These are phyloP conservation scores for Zelleria hepariella DNA, from an alignment of 2,888 invertebrate species.

Conservation along the genomic window DNA sequence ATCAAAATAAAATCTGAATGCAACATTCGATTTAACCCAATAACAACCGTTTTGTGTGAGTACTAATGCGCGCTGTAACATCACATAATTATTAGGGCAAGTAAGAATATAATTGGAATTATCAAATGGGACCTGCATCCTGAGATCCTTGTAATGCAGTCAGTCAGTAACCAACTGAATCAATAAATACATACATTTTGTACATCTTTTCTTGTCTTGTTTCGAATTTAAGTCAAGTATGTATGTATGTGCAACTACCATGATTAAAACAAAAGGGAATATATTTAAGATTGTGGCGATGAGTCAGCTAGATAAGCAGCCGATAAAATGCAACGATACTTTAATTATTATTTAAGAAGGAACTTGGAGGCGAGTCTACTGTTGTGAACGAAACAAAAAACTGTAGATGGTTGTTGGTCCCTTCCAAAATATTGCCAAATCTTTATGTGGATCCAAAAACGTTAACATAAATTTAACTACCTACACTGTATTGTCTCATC, in stretches of 20 bases:
- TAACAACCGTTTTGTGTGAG: conserved; percentile 63
- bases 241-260: conserved; percentile 58
- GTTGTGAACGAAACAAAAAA: conserved; percentile 31
- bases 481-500: conserved; percentile 66
- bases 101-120: conserved; percentile 1
- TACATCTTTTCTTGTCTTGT: conserved; percentile 42
- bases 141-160: conserved; percentile 70
- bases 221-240: conserved; percentile 34
- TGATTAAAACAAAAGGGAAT: conserved; percentile 30
- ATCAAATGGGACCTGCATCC: conserved; percentile 48
- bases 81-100: conserved; percentile 27
- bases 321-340: conserved; percentile 45
- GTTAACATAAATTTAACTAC: conserved; percentile 39
- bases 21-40: conserved; percentile 61
- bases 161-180: conserved; percentile 62
- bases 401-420: conserved; percentile 60
- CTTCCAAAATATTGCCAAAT: conserved; percentile 59
- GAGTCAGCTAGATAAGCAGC: conserved; percentile 34
- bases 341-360: conserved; percentile 30
- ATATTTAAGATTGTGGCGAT: conserved; percentile 20
- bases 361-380: conserved; percentile 28
- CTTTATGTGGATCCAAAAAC: conserved; percentile 35
- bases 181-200: conserved; percentile 53
- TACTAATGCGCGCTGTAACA: conserved; percentile 48
- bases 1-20: conserved; percentile 64